Base-by-base conservation (phyloP, 2,888 invertebrate genomes). In the Azorinus chamasolen region DNA sequence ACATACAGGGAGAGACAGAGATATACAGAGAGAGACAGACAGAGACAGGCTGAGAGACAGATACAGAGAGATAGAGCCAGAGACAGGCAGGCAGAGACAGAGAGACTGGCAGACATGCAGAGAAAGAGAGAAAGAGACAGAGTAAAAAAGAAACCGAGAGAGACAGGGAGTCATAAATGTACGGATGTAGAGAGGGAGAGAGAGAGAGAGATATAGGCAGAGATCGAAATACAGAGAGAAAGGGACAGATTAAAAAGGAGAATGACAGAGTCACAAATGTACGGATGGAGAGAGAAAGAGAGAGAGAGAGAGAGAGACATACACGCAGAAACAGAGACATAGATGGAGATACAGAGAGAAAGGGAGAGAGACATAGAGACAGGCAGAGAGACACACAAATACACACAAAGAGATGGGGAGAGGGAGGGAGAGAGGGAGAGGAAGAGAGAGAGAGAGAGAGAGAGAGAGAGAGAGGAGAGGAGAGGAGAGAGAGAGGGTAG, bases 281-380 rank as follows among this genome's bases (percentile, higher is more conserved):
- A 53, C n/a, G 24, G n/a, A 53, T 5, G 24, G 10, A 53, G 53
- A 53, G 27, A 53, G 22, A 53, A 20, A 53, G 12, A 53, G 53
- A 53, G 53, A 53, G 22, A 53, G 22, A 53, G n/a, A 53, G 53
- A 53, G 53, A 53, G 50, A 48, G 50, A 48, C 53, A 53, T 25
- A 53, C 22, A 53, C 22, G 18, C n/a, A 48, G n/a, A 48, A 6
- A 48, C n/a, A 48, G 48, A 48, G 48, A 48, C 41, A 41, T 14
- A 41, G 41, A 41, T 10, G 14, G 41, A 41, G 10, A 41, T 14
- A 41, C 10, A 41, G 41, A 41, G 41, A 41, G 10, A 41, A 10
- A 41, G 10, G 18, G 48, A 48, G 48, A 48, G 12, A 48, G 48
- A 48, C 12, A 48, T 6, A 48, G 48, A 48, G 12, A 48, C n/a